A percentile compares a stretch with the other conserved stretches of the same genome.
These are phyloP conservation scores for Camponotus fellah DNA, from an alignment of 2,888 invertebrate genomes.

Conservation along the genomic window DNA sequence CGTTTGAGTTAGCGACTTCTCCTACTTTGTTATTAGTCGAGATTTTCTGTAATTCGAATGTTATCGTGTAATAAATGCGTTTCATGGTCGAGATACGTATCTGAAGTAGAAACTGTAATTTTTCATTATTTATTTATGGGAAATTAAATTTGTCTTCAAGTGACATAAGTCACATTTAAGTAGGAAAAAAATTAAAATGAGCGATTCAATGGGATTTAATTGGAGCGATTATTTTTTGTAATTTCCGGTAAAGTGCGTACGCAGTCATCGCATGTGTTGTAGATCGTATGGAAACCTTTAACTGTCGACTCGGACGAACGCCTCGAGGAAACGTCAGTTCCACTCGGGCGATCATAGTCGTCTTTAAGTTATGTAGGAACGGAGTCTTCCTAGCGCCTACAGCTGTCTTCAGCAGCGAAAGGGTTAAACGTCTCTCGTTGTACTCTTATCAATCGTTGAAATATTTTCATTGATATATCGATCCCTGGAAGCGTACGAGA, in stretches of 20 bases:
- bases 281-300: slow-evolving; percentile 38
- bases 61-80: background rate
- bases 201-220: background rate
- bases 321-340: slow-evolving; percentile 48
- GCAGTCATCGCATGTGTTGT: slow-evolving; percentile 12
- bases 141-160: background rate
- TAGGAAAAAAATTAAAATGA: background rate
- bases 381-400: slow-evolving; percentile 24
- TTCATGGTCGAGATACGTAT: background rate
- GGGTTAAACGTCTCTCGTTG: slow-evolving; percentile 39
- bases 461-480: slow-evolving; percentile 43
- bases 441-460: slow-evolving; percentile 38
- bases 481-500: slow-evolving; percentile 9
- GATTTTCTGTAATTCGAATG: background rate
- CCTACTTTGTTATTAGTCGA: background rate
- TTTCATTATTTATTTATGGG: background rate
- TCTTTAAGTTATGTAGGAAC: slow-evolving; percentile 47
- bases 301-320: slow-evolving; percentile 39
- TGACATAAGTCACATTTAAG: background rate
- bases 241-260: slow-evolving; percentile 44
- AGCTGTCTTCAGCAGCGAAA: slow-evolving; percentile 35
- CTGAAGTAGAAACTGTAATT: background rate
- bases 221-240: slow-evolving; percentile 34
- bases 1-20: background rate
- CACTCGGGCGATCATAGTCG: slow-evolving; percentile 45